These are phyloP conservation scores for Chascanopsetta lugubris DNA, from an alignment of 2,113 vertebrate species.

Conservation along the genomic window DNA sequence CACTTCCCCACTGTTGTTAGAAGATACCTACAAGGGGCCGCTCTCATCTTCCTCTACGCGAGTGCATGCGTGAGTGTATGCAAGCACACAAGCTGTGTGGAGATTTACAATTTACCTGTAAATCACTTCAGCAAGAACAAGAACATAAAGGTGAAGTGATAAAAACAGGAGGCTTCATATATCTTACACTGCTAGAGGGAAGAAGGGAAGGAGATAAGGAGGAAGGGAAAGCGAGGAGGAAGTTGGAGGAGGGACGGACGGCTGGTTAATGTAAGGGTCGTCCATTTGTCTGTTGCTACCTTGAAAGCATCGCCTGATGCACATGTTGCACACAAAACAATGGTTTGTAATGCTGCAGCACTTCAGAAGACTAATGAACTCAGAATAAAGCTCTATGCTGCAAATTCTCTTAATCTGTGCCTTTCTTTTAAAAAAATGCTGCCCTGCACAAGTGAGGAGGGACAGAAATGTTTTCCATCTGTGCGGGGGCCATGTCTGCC, in stretches of 20 bases:
- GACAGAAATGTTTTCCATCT: constrained; percentile 80
- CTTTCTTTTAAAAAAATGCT: constrained; percentile 32
- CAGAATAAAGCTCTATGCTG: neutral
- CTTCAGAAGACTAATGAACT: constrained; percentile 2
- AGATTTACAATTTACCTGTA: constrained; percentile 28
- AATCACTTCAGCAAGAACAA: constrained; percentile 50
- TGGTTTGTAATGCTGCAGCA: neutral
- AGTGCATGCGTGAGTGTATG: constrained; percentile 9
- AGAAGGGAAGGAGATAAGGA: neutral
- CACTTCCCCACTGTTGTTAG: neutral
- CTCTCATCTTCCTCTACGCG: constrained; percentile 17
- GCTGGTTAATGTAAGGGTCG: neutral
- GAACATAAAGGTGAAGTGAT: constrained; percentile 59
- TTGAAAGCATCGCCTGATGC: neutral
- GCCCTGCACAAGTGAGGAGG: constrained; percentile 51
- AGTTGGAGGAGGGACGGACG: neutral
- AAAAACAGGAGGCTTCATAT: constrained; percentile 45
- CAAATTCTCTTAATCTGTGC: neutral
- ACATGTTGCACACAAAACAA: constrained; percentile 20
- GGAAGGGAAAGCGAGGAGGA: neutral
- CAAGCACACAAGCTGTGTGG: constrained; percentile 10
- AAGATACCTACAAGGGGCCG: constrained; percentile 40
- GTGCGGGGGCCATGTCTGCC: constrained; percentile 58
- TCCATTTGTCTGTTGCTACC: neutral
- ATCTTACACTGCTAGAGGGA: constrained; percentile 37